A percentile compares a stretch with the other conserved stretches of the same genome.
Evolutionary conservation across 2,888 invertebrate species (phyloP).

Genomic region (Autographa pulchrina): DNA sequence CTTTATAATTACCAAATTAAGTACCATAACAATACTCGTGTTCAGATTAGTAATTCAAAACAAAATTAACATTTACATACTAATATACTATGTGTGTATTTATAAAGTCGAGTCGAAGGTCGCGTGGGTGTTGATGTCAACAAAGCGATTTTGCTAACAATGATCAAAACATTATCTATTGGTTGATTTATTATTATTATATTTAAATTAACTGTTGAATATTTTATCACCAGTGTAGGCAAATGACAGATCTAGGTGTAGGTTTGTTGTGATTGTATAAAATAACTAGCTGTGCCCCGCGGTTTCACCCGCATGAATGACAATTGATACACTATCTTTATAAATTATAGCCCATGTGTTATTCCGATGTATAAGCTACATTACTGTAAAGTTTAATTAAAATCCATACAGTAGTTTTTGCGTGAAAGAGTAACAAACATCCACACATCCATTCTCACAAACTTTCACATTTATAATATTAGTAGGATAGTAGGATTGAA

Average conservation of each 20-base stretch:
- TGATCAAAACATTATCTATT: constrained; percentile 8
- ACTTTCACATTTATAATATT: no score
- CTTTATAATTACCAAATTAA: neutral
- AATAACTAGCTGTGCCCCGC: no score
- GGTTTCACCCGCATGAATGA: no score
- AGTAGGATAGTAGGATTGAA: no score
- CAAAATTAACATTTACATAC: constrained; percentile 18
- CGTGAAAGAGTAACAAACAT: no score
- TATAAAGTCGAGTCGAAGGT: constrained; percentile 42
- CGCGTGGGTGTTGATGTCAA: constrained; percentile 26
- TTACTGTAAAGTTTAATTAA: no score
- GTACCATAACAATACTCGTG: constrained; percentile 25
- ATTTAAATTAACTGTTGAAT: neutral
- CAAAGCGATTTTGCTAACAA: constrained; percentile 25
- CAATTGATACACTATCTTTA: no score
- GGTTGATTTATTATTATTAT: constrained; percentile 1
- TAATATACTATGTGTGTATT: constrained; percentile 24
- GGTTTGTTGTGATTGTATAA: neutral
- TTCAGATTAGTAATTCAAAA: constrained; percentile 17
- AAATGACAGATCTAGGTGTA: neutral
- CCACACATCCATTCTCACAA: no score
- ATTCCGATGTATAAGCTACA: no score
- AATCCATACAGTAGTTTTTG: no score
- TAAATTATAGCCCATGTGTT: no score
- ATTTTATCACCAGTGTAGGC: constrained; percentile 1